Base-by-base conservation (phyloP, 2,888 invertebrate species). In the Sarcophaga variegata region DNA sequence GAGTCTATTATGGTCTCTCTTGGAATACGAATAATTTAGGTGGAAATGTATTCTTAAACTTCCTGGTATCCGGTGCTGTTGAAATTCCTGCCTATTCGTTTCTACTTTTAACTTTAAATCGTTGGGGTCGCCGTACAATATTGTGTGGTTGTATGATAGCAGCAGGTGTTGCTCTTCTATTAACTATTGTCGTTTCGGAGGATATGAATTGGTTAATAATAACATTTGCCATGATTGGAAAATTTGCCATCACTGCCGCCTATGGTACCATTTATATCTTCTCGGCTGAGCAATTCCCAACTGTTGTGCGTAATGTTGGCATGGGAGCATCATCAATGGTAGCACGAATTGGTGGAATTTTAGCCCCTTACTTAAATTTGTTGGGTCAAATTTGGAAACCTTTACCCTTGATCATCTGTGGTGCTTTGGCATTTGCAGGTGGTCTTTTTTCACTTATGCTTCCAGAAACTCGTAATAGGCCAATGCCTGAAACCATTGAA, bases 301-400 rank as follows among this genome's bases (percentile, higher is more conserved):
- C 96, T 1, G 96, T 96, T 14, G 95, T 96, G 54, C 95, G 98
- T 69, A 98, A 98, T 92, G 96, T 97, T 60, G 98, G 97, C 0
- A 96, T 98, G 78, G 98, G 98, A 0, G 95, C 97, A 11, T 96
- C 97, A 20, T 98, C 98, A 0, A 97, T 97, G 94, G 96, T 96
- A 82, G 98, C 98, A 0, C 95, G 98, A 90, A 94, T 98, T 87
- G 98, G 98, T n/a, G 93, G 94, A 63, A 93, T 94, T 45, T 86
- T 93, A 83, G 93, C 98, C 0, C 98, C 98, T 0, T 98, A 97
- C 90, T 95, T 98, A 0, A 97, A 97, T 63, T 95, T 96, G 10
- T 92, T 97, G 88, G 94, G 94, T 12, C 93, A 94, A 72, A 94
- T 95, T 1, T 95, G 95, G 91, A 94, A 94, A 4, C 96, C 96